Base-by-base conservation (phyloP, 2,888 invertebrate species). In the Meloe dianella region DNA sequence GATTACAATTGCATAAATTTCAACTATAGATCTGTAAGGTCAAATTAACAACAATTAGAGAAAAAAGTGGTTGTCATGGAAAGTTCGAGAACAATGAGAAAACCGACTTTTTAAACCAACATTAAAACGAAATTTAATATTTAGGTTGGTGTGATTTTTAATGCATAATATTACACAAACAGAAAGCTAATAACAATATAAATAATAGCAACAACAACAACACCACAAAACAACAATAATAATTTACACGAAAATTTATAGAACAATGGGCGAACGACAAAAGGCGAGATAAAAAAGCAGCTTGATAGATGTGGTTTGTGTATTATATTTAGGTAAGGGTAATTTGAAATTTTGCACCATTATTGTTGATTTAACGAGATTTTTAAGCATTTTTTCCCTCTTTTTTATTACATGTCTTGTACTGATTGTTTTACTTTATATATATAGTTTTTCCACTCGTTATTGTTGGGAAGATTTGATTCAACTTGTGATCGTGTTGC, bases 401-500 rank as follows among this genome's bases (percentile, higher is more conserved):
- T 20, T 22, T 20, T 6, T 1, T 41, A 20, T 17, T 47, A 5
- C 7, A 4, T 17, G 1, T 47, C 4, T 47, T n/a, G 5, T 47
- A 24, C 12, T 51, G 10, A 4, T 47, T 3, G 10, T n/a, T 41
- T 41, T 17, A n/a, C 17, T 41, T 8, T n/a, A n/a, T 17, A n/a
- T n/a, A n/a, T n/a, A n/a, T n/a, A n/a, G n/a, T 41, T 41, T 41
- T 17, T 41, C 17, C 8, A 41, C 47, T 47, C 47, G 24, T 51
- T 51, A 24, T 51, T 51, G 51, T 51, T 51, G 24, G n/a, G n/a
- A 51, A 24, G 12, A 51, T 51, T 51, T 51, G 24, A 51, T 51
- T 51, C 51, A 51, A 51, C 24, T 51, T 51, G 51, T 24, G 47
- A 47, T 20, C 47, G 47, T 47, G 47, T 47, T 51, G 51, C 51